Percentiles rank a stretch among this genome's conserved stretches.
Conservation (phyloP, 2,888 invertebrate genomes). For the Cosmorhoe ocellata region DNA sequence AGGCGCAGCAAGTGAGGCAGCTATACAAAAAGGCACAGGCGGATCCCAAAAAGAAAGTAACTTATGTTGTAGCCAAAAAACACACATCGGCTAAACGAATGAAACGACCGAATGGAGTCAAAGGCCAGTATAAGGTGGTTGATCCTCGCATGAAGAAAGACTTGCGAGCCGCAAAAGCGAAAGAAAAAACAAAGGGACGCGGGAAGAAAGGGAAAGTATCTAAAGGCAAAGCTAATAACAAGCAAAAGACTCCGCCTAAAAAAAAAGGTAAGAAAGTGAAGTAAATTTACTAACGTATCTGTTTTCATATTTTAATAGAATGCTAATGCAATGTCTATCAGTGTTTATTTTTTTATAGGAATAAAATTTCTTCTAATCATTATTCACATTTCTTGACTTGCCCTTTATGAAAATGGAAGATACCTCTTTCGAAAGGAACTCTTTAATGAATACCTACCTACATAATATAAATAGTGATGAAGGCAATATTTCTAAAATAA, state of each 20-base stretch:
- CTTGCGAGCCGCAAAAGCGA: slow-evolving; percentile 85
- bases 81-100: slow-evolving; percentile 89
- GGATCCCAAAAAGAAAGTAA: slow-evolving; percentile 93
- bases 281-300: slow-evolving; percentile 32
- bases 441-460: too few relatives aligned
- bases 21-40: slow-evolving; percentile 95
- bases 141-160: slow-evolving; percentile 99
- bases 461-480: too few relatives aligned
- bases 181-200: slow-evolving; percentile 82
- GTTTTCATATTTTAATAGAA: not conserved
- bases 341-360: slow-evolving; percentile 9
- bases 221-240: slow-evolving; percentile 40
- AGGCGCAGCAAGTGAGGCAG: slow-evolving; percentile 94
- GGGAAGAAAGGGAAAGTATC: slow-evolving; percentile 59
- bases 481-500: not conserved
- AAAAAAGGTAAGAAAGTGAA: slow-evolving; percentile 63
- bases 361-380: slow-evolving; percentile 16
- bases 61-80: slow-evolving; percentile 97
- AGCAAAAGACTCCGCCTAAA: slow-evolving; percentile 43
- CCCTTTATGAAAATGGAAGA: not conserved
- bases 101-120: slow-evolving; percentile 92
- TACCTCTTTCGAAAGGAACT: too few relatives aligned
- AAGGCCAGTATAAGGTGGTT: slow-evolving; percentile 96
- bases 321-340: not conserved
- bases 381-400: not conserved